Percentiles rank a stretch among this genome's conserved stretches.
phyloP scores from a whole-genome alignment of 2,888 invertebrate genomes.

The Cataglyphis livida region DNA sequence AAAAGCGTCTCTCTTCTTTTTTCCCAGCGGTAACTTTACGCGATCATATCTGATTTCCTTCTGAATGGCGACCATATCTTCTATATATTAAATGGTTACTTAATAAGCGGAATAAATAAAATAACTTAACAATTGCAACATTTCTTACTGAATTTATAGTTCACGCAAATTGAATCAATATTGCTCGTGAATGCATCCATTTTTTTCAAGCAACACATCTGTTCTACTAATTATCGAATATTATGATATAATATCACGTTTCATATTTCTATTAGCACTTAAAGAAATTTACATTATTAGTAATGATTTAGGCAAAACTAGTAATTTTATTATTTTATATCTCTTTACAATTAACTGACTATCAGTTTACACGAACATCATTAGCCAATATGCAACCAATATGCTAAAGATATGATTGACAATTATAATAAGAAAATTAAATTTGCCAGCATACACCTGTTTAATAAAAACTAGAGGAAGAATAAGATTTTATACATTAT shows the following conservation, averaged over 20 bases:
- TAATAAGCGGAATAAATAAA: conserved; percentile 26
- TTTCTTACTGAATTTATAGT: conserved; percentile 3
- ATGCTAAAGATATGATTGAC: conserved; percentile 67
- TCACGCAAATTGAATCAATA: background rate
- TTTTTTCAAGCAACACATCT: background rate
- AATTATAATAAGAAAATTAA: conserved; percentile 62
- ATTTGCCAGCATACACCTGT: background rate
- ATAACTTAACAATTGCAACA: background rate
- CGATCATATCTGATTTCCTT: conserved; percentile 44
- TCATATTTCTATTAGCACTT: background rate
- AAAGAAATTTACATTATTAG: background rate
- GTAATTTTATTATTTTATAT: conserved; percentile 30
- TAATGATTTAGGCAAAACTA: background rate
- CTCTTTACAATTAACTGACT: conserved; percentile 12
- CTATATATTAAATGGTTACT: background rate
- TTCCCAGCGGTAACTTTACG: conserved; percentile 30
- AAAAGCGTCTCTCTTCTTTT: conserved; percentile 40
- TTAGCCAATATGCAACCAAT: conserved; percentile 51
- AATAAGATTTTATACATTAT: background rate
- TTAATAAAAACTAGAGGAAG: background rate
- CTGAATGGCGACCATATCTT: background rate
- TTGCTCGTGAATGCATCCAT: background rate
- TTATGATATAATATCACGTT: background rate
- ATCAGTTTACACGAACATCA: conserved; percentile 55
- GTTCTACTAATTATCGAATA: background rate